phyloP scores from a whole-genome alignment of 2,797 vertebrate genomes.

The Helarctos malayanus region DNA sequence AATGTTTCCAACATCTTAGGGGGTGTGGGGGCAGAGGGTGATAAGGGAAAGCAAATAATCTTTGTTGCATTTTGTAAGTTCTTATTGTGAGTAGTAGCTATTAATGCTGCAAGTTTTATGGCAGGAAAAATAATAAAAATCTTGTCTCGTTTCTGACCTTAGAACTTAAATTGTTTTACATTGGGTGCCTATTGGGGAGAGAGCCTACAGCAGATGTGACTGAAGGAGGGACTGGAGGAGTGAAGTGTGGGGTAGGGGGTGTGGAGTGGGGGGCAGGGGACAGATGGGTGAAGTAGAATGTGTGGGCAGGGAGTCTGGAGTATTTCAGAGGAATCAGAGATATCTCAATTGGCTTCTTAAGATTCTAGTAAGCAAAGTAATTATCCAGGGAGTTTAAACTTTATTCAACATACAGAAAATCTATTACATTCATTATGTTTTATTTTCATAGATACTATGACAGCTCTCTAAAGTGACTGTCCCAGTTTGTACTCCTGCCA shows the following conservation, averaged over 20 bases:
- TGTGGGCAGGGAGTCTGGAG: background rate
- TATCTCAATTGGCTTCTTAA: background rate
- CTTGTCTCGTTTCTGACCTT: conserved; percentile 58
- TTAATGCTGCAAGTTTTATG: conserved; percentile 32
- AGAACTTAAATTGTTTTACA: conserved; percentile 34
- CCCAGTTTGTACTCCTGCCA: background rate
- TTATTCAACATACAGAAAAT: conserved; percentile 22
- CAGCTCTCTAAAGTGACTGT: background rate
- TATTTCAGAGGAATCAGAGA: background rate
- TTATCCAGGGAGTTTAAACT: conserved; percentile 20
- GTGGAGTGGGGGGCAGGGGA: background rate
- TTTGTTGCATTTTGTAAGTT: conserved; percentile 51
- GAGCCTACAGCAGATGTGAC: background rate
- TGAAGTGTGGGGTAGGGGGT: background rate
- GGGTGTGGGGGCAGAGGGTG: background rate
- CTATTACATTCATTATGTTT: conserved; percentile 27
- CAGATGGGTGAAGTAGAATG: background rate
- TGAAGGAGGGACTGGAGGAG: background rate
- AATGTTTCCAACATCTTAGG: conserved; percentile 61
- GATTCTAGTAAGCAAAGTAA: conserved; percentile 33
- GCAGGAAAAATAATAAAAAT: conserved; percentile 63
- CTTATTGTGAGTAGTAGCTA: background rate
- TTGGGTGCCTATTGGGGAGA: background rate
- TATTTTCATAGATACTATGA: conserved; percentile 6
- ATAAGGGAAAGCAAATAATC: conserved; percentile 33